Percentiles rank a stretch among this genome's conserved stretches.
phyloP scores from a whole-genome alignment of 2,113 vertebrate species.

The Passer domesticus region DNA sequence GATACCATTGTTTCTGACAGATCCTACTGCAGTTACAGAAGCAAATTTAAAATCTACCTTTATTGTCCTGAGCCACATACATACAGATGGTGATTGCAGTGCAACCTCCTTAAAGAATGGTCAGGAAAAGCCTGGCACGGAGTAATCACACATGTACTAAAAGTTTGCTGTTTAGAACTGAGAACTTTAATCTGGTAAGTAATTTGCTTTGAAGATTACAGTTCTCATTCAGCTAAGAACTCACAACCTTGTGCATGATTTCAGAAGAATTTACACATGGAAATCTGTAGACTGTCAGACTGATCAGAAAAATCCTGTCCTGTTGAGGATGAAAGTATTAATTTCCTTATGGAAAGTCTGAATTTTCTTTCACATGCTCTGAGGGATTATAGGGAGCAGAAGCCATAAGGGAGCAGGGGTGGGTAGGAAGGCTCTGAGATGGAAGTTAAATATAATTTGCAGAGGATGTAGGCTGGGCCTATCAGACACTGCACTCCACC shows the following conservation, averaged over 20 bases:
- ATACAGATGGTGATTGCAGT: neutral
- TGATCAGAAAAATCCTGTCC: neutral
- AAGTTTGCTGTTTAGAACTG: neutral
- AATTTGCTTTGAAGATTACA: constrained; percentile 60
- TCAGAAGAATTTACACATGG: neutral
- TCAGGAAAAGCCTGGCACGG: neutral
- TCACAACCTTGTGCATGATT: neutral
- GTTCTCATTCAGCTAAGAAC: neutral
- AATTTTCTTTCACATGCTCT: neutral
- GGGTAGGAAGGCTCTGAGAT: neutral
- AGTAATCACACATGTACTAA: neutral
- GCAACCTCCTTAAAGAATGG: neutral
- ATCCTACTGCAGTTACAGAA: neutral
- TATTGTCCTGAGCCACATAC: neutral
- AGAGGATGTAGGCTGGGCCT: neutral
- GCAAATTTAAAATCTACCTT: neutral
- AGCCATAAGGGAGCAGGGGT: neutral
- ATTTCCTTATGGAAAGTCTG: neutral
- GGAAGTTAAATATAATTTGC: neutral
- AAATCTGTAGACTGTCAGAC: neutral
- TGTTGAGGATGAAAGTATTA: neutral
- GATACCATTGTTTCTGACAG: neutral
- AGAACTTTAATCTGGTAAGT: constrained; percentile 34
- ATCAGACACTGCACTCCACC: neutral
- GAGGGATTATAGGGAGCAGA: neutral